Percentiles rank a stretch among this genome's conserved stretches.
Conservation (phyloP, 2,888 invertebrate genomes). For the Latrodectus elegans region DNA sequence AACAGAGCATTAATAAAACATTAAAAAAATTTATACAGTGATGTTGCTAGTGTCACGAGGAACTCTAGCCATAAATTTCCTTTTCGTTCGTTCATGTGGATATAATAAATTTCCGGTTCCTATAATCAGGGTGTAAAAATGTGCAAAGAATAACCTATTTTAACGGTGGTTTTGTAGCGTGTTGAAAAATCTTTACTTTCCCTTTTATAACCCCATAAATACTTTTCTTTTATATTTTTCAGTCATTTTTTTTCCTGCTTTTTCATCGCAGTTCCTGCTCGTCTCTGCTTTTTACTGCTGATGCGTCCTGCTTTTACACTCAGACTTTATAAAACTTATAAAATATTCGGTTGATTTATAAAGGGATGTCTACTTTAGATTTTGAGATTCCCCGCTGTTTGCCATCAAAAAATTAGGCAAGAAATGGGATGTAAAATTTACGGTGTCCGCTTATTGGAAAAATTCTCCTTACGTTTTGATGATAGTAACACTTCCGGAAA, state of each 20-base stretch:
- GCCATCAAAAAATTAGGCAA: not conserved
- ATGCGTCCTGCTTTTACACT: constrained; percentile 17
- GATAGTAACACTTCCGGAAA: not conserved
- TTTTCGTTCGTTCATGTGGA: constrained; percentile 4
- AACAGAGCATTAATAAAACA: not conserved
- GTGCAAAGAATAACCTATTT: constrained; percentile 31
- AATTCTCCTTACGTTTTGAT: constrained; percentile 5
- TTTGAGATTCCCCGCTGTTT: constrained; percentile 21
- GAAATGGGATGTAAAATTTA: constrained; percentile 42
- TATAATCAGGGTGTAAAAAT: constrained; percentile 33
- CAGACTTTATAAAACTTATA: constrained; percentile 21
- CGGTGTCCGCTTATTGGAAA: constrained; percentile 3
- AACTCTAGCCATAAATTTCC: constrained; percentile 35
- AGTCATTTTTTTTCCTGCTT: constrained; percentile 8
- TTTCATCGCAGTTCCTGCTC: constrained; percentile 2
- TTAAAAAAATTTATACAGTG: not conserved
- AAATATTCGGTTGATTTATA: constrained; percentile 19
- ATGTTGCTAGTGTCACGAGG: not conserved
- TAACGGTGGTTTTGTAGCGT: constrained; percentile 43
- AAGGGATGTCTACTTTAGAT: constrained; percentile 29
- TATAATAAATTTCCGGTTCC: constrained; percentile 49
- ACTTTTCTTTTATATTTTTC: constrained; percentile 11
- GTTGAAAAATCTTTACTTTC: constrained; percentile 39
- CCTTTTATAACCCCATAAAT: constrained; percentile 48
- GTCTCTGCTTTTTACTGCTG: constrained; percentile 24